These are phyloP conservation scores for Gerris lacustris DNA, from an alignment of 2,888 invertebrate species.

Conservation along the genomic window DNA sequence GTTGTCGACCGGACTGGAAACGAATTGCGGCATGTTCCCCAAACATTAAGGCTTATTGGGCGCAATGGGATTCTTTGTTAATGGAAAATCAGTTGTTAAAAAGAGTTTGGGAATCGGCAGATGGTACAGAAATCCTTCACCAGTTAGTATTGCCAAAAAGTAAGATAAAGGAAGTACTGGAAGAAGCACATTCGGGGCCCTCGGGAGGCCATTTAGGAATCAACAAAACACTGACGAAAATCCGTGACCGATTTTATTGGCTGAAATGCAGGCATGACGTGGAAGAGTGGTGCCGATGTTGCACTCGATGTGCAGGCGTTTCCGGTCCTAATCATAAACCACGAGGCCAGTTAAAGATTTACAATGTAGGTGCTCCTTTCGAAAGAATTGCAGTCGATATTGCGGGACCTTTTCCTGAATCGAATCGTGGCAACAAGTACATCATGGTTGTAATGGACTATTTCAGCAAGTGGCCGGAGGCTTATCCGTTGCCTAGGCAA, in stretches of 20 bases:
- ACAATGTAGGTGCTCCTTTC: constrained; percentile 27
- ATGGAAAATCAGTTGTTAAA: constrained; percentile 22
- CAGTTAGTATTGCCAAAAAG: no score
- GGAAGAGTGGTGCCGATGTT: constrained; percentile 30
- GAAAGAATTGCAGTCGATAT: constrained; percentile 28
- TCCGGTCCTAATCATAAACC: constrained; percentile 22
- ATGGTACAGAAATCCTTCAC: constrained; percentile 20
- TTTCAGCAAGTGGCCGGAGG: constrained; percentile 31
- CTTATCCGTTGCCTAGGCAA: constrained; percentile 32
- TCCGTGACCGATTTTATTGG: constrained; percentile 30
- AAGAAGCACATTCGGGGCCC: constrained; percentile 27
- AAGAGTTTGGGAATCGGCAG: constrained; percentile 10
- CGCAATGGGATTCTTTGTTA: constrained; percentile 26
- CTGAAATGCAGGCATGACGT: constrained; percentile 23
- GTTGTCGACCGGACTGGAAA: background rate
- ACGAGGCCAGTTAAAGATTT: constrained; percentile 26
- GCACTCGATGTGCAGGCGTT: constrained; percentile 22
- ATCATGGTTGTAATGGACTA: no score
- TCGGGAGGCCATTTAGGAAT: constrained; percentile 31
- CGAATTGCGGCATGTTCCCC: background rate
- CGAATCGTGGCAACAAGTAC: no score
- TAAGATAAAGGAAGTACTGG: constrained; percentile 22
- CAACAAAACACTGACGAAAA: constrained; percentile 29
- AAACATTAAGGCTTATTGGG: no score
- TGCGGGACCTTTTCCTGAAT: no score